Base-by-base conservation (phyloP, 2,888 invertebrate genomes). In the Gandaritis pyraliata region DNA sequence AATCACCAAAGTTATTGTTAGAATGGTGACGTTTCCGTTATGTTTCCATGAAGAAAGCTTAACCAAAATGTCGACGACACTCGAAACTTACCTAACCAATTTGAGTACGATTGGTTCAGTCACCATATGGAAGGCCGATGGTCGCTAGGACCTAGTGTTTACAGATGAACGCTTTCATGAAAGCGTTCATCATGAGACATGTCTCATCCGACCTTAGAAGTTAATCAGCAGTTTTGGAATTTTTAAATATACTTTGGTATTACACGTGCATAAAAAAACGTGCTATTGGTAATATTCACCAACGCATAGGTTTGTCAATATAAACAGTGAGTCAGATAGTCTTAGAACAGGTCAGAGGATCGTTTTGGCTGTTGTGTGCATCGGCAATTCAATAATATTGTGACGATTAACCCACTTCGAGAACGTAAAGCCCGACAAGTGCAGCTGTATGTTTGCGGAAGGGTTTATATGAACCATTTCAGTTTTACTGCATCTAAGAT, bases 391-490 rank as follows among this genome's bases (percentile, higher is more conserved):
- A 84, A 84, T 50, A 58, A 58, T 62, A 62, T 82, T 72, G 73
- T 71, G 72, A 70, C 78, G 74, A 86, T 90, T 90, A 88, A 90
- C 90, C 90, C 71, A 88, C 72, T 80, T 90, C 77, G 58, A 41
- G 71, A 71, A 72, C 76, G 75, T 83, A 78, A 87, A 82, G 72
- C 72, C 68, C 59, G 66, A 74, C 70, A 75, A 76, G 77, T 78
- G 74, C 77, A 74, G 69, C 64, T 49, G 73, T 72, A 77, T 77
- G 81, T 82, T 82, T 83, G 79, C 82, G 82, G 83, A 83, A 85
- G 81, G 73, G 72, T 72, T 63, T 58, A 57, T 57, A 52, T 38
- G 33, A 58, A 61, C 57, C 41, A 39, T 55, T 64, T 48, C 45
- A 47, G 23, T 54, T 62, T 62, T 54, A 61, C 56, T 54, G 56